phyloP scores from a whole-genome alignment of 23 tunicate genomes.

The Trididemnum nubilum region DNA sequence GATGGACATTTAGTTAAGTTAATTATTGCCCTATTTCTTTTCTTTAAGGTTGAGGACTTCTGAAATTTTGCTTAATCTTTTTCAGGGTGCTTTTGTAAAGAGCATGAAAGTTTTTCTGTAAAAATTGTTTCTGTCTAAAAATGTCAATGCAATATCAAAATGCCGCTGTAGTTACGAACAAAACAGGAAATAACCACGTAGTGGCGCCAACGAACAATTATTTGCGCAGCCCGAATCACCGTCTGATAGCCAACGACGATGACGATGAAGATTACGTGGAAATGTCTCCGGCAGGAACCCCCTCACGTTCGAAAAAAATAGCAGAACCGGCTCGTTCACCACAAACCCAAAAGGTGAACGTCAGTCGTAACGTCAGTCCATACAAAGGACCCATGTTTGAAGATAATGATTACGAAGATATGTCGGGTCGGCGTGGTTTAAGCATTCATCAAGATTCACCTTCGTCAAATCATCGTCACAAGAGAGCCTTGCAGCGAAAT shows the following conservation, averaged over 20 bases:
- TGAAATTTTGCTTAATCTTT: too few species aligned
- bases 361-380: too few species aligned
- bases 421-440: neutral
- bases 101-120: too few species aligned
- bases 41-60: too few species aligned
- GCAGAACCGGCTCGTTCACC: too few species aligned
- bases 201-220: neutral
- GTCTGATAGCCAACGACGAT: neutral
- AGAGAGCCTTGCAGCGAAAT: neutral
- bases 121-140: too few species aligned
- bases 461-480: neutral
- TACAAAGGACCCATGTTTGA: neutral
- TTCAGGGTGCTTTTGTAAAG: too few species aligned
- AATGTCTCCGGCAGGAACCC: slow-evolving; percentile 5
- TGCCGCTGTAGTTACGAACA: neutral
- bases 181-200: neutral
- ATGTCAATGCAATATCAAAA: neutral
- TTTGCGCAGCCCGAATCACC: neutral
- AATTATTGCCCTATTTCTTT: too few species aligned
- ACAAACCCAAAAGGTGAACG: too few species aligned
- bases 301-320: neutral
- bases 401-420: slow-evolving; percentile 4
- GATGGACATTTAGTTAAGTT: too few species aligned
- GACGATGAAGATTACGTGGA: slow-evolving; percentile 27
- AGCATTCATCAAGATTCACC: neutral